Base-by-base conservation (phyloP, 2,113 vertebrate genomes). In the Carlito syrichta region DNA sequence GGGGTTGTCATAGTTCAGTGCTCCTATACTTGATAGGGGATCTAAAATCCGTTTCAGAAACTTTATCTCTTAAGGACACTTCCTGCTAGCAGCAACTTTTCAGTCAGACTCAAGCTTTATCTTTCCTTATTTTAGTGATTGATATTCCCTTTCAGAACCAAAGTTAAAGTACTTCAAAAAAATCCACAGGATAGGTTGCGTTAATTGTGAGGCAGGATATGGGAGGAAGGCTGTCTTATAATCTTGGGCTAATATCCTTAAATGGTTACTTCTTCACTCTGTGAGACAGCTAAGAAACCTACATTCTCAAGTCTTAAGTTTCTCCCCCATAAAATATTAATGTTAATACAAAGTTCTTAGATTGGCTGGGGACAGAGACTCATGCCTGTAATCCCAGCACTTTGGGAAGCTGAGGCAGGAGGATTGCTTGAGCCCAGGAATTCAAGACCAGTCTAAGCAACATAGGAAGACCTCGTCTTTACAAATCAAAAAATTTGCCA, bases 151-250 rank as follows among this genome's bases (percentile, higher is more conserved):
- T 73, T 84, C 74, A 90, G 77, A 76, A 89, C 22, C 40, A 74
- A 91, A 95, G 60, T 86, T 62, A 92, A 91, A 43, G 43, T 91
- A 76, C 25, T 50, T 79, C 10, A 71, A 92, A 73, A 91, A 35
- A 79, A 25, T 6, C 8, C 7, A 5, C 35, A 38, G 30, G 56
- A 32, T 12, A 77, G 78, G 43, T 48, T 83, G 48, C 32, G n/a
- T n/a, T 89, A 43, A 73, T 50, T 71, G 10, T 76, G 52, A 96
- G 50, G 50, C 43, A 48, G 54, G 50, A 35, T 58, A 91, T 19
- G 68, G 84, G 74, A 69, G 25, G 30, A 48, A 22, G 11, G 35
- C 32, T n/a, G 40, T 52, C 5, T 23, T 52, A 52, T 13, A 58
- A 8, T 43, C 69, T 66, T 78, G 27, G 77, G 45, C 23, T n/a